These are phyloP conservation scores for Xenopus laevis DNA, from an alignment of 2,113 vertebrate genomes.

Conservation along the genomic window DNA sequence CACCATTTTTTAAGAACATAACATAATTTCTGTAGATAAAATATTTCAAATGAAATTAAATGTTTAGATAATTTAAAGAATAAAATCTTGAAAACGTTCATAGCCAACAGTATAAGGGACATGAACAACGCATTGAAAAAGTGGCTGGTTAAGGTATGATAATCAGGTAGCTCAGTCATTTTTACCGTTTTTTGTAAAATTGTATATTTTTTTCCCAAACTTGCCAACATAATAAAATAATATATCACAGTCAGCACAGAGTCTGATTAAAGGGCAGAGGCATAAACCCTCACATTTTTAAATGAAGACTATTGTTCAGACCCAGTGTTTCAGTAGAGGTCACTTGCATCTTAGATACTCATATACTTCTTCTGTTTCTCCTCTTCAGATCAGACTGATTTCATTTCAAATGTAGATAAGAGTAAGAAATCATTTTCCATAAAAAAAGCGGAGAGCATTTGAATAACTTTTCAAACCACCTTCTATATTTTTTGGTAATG, in stretches of 20 bases:
- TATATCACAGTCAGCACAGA: conserved; percentile 75
- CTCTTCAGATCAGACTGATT: conserved; percentile 55
- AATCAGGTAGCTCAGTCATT: conserved; percentile 85
- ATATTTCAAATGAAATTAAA: conserved; percentile 71
- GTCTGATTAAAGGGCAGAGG: conserved; percentile 80
- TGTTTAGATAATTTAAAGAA: conserved; percentile 82
- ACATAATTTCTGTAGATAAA: conserved; percentile 69
- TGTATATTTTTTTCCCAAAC: conserved; percentile 73
- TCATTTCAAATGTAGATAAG: conserved; percentile 54
- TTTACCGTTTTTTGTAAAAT: conserved; percentile 88
- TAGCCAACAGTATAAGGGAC: conserved; percentile 85
- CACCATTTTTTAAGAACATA: conserved; percentile 62
- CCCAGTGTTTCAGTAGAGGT: conserved; percentile 47
- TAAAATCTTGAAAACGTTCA: conserved; percentile 75
- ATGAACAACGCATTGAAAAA: conserved; percentile 88
- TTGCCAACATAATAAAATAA: conserved; percentile 96
- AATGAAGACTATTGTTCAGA: conserved; percentile 56
- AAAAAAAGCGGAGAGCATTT: conserved; percentile 5
- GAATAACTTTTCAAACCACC: conserved; percentile 59
- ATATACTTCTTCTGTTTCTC: conserved; percentile 44
- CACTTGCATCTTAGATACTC: conserved; percentile 41
- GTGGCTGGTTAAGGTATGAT: conserved; percentile 80
- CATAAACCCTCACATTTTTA: conserved; percentile 49
- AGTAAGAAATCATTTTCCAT: conserved; percentile 49
- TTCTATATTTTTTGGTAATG: conserved; percentile 57